Evolutionary conservation across 2,113 vertebrate species (phyloP).

Genomic region (Alectura lathami): DNA sequence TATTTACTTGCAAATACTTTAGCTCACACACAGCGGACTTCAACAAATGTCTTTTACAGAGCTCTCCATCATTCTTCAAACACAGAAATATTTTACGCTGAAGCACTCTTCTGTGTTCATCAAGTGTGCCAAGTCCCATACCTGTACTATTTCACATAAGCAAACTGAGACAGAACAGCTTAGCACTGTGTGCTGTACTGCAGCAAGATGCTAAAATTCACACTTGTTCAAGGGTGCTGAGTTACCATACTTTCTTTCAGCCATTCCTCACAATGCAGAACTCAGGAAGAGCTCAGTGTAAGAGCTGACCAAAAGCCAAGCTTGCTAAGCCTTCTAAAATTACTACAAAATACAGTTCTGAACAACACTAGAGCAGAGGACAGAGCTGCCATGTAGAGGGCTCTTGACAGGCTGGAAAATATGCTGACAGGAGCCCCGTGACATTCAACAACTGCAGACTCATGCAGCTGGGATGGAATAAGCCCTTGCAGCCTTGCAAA

Average conservation of each 20-base stretch:
- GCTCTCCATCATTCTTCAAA: neutral
- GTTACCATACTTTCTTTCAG: neutral
- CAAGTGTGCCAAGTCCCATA: neutral
- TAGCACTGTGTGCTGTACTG: neutral
- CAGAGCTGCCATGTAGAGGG: neutral
- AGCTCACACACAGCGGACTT: neutral
- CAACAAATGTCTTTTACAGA: neutral
- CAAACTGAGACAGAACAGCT: neutral
- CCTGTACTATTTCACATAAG: neutral
- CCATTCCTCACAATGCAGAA: neutral
- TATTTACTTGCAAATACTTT: neutral
- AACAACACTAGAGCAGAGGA: neutral
- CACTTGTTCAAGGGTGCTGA: neutral
- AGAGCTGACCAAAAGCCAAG: neutral
- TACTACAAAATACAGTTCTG: neutral
- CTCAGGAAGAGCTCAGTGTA: neutral
- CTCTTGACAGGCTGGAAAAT: neutral
- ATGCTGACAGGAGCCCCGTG: neutral
- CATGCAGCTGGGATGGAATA: neutral
- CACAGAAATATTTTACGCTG: rapidly evolving
- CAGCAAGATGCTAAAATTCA: neutral
- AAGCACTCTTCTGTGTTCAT: neutral
- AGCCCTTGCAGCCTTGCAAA: neutral
- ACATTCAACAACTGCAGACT: neutral
- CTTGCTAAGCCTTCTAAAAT: neutral